A percentile compares a stretch with the other conserved stretches of the same genome.
These are phyloP conservation scores for Myotis davidii DNA, from an alignment of 2,113 vertebrate genomes.

Conservation along the genomic window DNA sequence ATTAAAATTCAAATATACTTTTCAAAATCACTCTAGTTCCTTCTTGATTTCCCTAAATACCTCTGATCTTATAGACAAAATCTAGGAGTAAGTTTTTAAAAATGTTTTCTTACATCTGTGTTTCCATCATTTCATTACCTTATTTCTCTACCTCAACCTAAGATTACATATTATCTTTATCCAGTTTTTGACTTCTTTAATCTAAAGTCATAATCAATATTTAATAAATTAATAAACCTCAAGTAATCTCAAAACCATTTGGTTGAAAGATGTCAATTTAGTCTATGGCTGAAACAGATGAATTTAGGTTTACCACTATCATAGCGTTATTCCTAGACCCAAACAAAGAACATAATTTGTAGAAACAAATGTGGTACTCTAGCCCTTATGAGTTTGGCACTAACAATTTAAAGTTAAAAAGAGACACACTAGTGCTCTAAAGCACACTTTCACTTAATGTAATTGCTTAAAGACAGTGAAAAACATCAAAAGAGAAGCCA, in stretches of 20 bases:
- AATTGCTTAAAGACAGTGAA: not conserved
- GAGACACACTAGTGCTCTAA: not conserved
- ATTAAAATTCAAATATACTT: conserved; percentile 7
- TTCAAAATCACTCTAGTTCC: not conserved
- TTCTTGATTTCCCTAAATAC: not conserved
- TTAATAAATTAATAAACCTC: not conserved
- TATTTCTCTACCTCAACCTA: not conserved
- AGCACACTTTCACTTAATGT: not conserved
- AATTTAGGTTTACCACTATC: not conserved
- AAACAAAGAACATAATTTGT: not conserved
- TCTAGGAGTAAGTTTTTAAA: not conserved
- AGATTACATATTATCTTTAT: not conserved
- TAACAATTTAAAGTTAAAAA: conserved; percentile 28
- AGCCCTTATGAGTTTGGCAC: not conserved
- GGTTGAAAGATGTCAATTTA: not conserved
- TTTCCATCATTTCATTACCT: not conserved
- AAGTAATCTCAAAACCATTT: not conserved
- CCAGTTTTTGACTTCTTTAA: not conserved
- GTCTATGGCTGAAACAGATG: not conserved
- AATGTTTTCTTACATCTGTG: not conserved
- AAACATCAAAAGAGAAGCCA: not conserved
- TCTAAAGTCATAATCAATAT: not conserved
- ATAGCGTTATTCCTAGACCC: not conserved
- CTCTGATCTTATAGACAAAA: not conserved
- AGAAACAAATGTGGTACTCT: not conserved